A percentile compares a stretch with the other conserved stretches of the same genome.
Conservation (phyloP, 2,113 vertebrate genomes). For the Pleuronectes platessa region DNA sequence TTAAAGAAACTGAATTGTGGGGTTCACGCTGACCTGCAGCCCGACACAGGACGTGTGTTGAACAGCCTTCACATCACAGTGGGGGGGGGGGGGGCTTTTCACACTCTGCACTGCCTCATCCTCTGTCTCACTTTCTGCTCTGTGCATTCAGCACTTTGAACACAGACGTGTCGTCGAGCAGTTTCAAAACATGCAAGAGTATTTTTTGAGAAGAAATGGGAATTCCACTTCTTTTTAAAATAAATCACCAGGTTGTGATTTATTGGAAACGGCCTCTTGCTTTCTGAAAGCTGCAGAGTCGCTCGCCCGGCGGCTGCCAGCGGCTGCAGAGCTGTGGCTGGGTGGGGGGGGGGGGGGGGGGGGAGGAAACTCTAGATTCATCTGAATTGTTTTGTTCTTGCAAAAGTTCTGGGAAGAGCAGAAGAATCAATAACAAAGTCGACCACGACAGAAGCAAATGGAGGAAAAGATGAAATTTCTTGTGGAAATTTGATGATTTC, state of each 20-base stretch:
- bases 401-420: not conserved
- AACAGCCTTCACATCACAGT: not conserved
- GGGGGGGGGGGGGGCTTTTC: constrained; percentile 30
- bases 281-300: constrained; percentile 49
- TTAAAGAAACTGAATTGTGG: constrained; percentile 5
- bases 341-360: not conserved
- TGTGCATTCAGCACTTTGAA: not conserved
- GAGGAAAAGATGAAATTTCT: not conserved
- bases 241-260: constrained; percentile 48
- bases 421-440: not conserved
- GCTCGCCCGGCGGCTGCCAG: constrained; percentile 24
- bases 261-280: constrained; percentile 59
- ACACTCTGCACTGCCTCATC: constrained; percentile 29
- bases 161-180: constrained; percentile 65
- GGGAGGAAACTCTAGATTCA: not conserved
- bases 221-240: not conserved
- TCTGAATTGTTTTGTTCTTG: not conserved
- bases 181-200: not conserved
- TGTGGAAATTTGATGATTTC: too few species aligned
- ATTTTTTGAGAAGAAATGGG: not conserved
- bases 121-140: not conserved
- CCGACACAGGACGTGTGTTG: not conserved
- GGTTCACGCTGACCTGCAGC: not conserved
- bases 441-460: not conserved
- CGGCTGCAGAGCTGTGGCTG: too few species aligned